Conservation (phyloP, 1,140 invertebrate species). For the Pseudomyrmex flavicornis region DNA sequence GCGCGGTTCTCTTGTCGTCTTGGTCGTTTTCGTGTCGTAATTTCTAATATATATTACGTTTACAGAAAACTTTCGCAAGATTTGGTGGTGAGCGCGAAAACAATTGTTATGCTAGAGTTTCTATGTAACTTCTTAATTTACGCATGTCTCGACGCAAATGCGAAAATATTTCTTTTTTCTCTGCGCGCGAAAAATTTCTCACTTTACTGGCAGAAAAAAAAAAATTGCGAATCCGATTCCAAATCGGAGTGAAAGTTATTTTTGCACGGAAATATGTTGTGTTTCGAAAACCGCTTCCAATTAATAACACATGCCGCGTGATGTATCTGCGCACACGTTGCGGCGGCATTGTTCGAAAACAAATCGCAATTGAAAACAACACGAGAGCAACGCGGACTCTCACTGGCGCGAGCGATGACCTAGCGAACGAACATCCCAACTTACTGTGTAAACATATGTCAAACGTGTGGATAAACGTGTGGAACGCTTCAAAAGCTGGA, state of each 20-base stretch:
- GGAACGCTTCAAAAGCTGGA: slow-evolving; percentile 12
- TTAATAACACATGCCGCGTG: too few species aligned
- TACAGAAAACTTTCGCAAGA: background rate
- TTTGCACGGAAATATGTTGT: too few species aligned
- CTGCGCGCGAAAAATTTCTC: too few species aligned
- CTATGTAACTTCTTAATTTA: too few species aligned
- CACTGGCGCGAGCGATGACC: slow-evolving; percentile 42
- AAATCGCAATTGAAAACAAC: slow-evolving; percentile 38
- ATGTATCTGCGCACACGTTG: background rate
- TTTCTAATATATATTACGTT: slow-evolving; percentile 47
- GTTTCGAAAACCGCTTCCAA: too few species aligned
- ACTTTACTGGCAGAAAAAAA: too few species aligned
- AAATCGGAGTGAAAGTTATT: too few species aligned
- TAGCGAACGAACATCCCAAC: slow-evolving; percentile 33
- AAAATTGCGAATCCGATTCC: too few species aligned
- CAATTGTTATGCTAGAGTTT: too few species aligned
- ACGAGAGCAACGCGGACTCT: slow-evolving; percentile 10
- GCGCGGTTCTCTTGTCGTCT: slow-evolving; percentile 7
- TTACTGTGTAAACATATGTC: slow-evolving; percentile 51
- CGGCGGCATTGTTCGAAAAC: slow-evolving; percentile 6
- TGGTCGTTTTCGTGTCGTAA: slow-evolving; percentile 35
- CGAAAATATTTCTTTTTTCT: too few species aligned
- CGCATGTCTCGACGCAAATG: too few species aligned
- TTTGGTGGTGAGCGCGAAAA: too few species aligned
- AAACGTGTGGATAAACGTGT: slow-evolving; percentile 40